Evolutionary conservation across 2,113 vertebrate species (phyloP), one percentile per base, ranked within the genome.

Genomic region (Mionectes macconnelli): DNA sequence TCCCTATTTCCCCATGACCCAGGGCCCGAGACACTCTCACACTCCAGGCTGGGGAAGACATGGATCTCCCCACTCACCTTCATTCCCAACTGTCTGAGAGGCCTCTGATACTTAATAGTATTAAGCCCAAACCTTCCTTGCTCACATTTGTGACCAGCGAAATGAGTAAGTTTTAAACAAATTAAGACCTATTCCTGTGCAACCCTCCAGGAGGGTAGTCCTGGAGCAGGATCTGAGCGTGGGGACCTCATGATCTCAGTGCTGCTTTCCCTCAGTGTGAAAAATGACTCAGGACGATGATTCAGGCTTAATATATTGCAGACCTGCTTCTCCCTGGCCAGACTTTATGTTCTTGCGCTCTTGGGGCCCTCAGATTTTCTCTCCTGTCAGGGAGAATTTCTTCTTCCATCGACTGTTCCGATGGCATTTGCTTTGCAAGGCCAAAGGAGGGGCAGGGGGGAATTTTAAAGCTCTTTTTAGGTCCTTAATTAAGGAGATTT

Each of bases 301-400:
- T 90, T 81, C 90, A 92, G 79, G 83, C 40, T 76, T 81, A 92
- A 96, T 90, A 57, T 84, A 81, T 68, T 40, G 87, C 83, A 87
- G 69, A 73, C 73, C 78, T 92, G 78, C 64, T 64, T 77, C 10
- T 1, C 49, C 39, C 92, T 59, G 83, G 74, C 83, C 75, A 87
- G 42, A 73, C 69, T 90, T 77, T 39, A 23, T 40, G 44, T 87
- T 90, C 87, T 59, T 45, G 44, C 69, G 81, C 87, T 88, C 87
- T 37, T 47, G 86, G 90, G 87, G 28, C 89, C 78, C 78, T 78
- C 89, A 94, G 19, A 90, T 90, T 81, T 90, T 73, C 87, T 76
- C 74, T 74, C 90, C 78, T 88, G 90, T 84, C 87, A 88, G 40
- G 55, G 66, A 77, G 74, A 90, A 96, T 94, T 87, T 87, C 80